Evolutionary conservation across 2,888 invertebrate species (phyloP), one percentile per base, ranked within the genome.

Genomic region (Trissonchulus latispiculum): DNA sequence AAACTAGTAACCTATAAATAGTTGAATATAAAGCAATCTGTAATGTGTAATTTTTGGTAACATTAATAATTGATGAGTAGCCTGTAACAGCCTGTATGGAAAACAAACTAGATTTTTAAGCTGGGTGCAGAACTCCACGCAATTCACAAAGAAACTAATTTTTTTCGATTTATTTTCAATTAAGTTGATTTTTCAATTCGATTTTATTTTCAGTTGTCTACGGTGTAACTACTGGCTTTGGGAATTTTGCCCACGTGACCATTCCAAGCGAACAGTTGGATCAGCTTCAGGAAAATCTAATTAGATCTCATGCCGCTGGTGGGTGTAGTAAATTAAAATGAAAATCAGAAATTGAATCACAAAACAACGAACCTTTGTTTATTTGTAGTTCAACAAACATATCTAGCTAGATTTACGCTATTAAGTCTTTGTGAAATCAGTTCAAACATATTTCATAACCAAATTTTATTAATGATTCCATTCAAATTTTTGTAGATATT

Each of bases 151-250:
- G 48, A 48, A 48, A 48, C 23, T 15, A 48, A 48, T 48, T 48
- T 48, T 48, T 23, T 48, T 23, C 23, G 48, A 72, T 28, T 73
- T 8, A 31, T 74, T 36, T 33, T 23, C 28, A 33, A 29, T 36
- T 3, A 72, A 15, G 72, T 8, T 33, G 15, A 23, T 15, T 28
- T 31, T 15, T 23, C 2, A 31, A 72, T 8, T 72, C 23, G 3
- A 28, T 8, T 35, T n/a, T 75, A 72, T 61, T 81, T 82, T 72
- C 78, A 87, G 87, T 87, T 74, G 88, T 85, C 76, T 88, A 88
- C 79, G 88, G 88, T 1, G 87, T 89, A 62, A 89, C 88, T 1
- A 89, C 89, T 1, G 89, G 89, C n/a, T 88, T 89, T 80, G 89
- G 89, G 68, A 88, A 88, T 73, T 89, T 89, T 81, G 88, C 89